These are phyloP conservation scores for Magallana gigas DNA, from an alignment of 1,140 invertebrate species.

Conservation along the genomic window DNA sequence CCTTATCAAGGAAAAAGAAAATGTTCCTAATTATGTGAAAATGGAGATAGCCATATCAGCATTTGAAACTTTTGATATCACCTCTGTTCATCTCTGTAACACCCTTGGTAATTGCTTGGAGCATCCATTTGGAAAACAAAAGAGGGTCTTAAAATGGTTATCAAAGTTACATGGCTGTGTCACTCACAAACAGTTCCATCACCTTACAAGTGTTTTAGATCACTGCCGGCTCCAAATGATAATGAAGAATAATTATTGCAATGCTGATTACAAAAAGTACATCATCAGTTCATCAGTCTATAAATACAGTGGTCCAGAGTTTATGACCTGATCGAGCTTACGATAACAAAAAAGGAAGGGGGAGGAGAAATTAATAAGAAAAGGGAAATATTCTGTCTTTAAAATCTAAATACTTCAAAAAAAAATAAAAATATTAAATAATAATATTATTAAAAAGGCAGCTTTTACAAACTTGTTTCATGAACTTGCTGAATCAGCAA, in stretches of 20 bases:
- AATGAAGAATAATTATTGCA: not conserved
- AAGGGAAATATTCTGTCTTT: not conserved
- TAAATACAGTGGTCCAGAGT: not conserved
- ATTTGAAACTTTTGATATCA: slow-evolving; percentile 9
- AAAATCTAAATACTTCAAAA: too few relatives aligned
- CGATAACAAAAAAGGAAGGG: too few relatives aligned
- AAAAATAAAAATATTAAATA: too few relatives aligned
- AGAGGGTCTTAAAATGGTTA: not conserved
- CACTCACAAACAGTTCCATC: slow-evolving; percentile 1
- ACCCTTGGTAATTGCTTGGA: slow-evolving; percentile 9
- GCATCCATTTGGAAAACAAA: slow-evolving; percentile 10
- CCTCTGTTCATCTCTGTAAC: slow-evolving; percentile 29
- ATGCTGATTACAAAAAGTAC: not conserved
- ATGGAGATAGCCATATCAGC: slow-evolving; percentile 21
- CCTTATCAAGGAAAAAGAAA: slow-evolving; percentile 23
- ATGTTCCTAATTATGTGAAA: slow-evolving; percentile 18
- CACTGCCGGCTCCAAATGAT: not conserved
- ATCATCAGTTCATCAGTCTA: not conserved
- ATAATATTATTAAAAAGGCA: too few relatives aligned
- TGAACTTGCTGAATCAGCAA: too few relatives aligned
- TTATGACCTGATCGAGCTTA: not conserved
- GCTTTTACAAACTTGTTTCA: too few relatives aligned
- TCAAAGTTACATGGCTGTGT: not conserved
- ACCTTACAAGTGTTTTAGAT: not conserved
- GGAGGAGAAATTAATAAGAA: not conserved